Evolutionary conservation across 1,140 invertebrate genomes (phyloP).

Genomic region (Bombus waltoni): DNA sequence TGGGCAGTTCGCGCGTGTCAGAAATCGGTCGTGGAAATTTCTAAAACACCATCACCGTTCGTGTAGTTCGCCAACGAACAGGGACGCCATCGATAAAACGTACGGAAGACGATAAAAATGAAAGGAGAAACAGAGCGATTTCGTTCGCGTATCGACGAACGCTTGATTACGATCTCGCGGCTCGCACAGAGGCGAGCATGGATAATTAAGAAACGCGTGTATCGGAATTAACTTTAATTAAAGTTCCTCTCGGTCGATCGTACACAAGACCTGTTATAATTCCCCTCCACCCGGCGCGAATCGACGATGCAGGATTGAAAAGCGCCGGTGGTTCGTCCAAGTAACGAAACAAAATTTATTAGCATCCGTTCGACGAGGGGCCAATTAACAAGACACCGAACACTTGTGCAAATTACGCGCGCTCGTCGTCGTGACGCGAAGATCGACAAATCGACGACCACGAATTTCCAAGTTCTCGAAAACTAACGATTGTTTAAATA

Average conservation of each 20-base stretch:
- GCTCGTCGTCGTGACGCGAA: background rate
- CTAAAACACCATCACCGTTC: background rate
- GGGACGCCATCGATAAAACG: background rate
- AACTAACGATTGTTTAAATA: conserved; percentile 42
- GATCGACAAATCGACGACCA: background rate
- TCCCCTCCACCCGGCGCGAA: background rate
- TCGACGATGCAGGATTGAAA: background rate
- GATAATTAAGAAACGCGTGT: conserved; percentile 1
- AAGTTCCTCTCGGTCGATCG: background rate
- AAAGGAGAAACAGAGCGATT: background rate
- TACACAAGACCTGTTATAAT: background rate
- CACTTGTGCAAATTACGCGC: conserved; percentile 72
- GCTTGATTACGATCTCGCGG: background rate
- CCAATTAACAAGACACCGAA: conserved; percentile 68
- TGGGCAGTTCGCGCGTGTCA: no score
- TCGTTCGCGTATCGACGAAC: background rate
- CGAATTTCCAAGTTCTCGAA: conserved; percentile 36
- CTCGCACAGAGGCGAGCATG: background rate
- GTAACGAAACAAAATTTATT: conserved; percentile 67
- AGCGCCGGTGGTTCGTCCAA: background rate
- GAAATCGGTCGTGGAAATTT: background rate
- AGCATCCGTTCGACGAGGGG: conserved; percentile 50
- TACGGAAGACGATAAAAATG: background rate
- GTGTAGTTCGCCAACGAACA: no score
- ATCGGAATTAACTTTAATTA: conserved; percentile 4